These are phyloP conservation scores for Drosophila orena DNA, from an alignment of 1,140 invertebrate species.

Conservation along the genomic window DNA sequence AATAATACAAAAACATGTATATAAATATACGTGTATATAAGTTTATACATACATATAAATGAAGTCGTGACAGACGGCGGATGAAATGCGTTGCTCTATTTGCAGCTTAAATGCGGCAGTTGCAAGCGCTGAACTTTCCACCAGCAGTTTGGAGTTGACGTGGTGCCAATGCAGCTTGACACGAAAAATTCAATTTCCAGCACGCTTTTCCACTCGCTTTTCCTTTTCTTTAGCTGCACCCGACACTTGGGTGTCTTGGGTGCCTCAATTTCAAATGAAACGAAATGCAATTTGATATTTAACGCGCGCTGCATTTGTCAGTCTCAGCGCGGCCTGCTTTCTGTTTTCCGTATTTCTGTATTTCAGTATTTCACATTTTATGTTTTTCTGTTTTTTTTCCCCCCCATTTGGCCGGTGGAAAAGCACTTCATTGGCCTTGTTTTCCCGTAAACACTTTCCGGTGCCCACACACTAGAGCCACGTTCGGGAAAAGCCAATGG, in stretches of 20 bases:
- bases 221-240: constrained; percentile 1
- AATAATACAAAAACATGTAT: constrained; percentile 18
- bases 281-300: constrained; percentile 77
- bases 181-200: constrained; percentile 73
- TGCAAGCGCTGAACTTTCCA: constrained; percentile 27
- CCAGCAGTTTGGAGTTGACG: constrained; percentile 6
- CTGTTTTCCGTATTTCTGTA: too few species aligned
- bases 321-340: constrained; percentile 3
- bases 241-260: constrained; percentile 20
- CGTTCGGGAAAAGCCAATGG: neutral
- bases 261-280: constrained; percentile 60
- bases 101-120: constrained; percentile 47
- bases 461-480: constrained; percentile 10
- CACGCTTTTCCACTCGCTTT: constrained; percentile 39
- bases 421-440: constrained; percentile 42
- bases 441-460: constrained; percentile 20
- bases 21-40: neutral
- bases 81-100: constrained; percentile 47
- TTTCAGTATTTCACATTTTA: too few species aligned
- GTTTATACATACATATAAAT: constrained; percentile 1
- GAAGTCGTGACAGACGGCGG: constrained; percentile 27
- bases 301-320: constrained; percentile 64
- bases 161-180: constrained; percentile 64
- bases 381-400: too few species aligned
- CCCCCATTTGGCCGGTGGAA: constrained; percentile 6